Conservation (phyloP, 2,888 invertebrate genomes). For the Xestia rhomboidea region DNA sequence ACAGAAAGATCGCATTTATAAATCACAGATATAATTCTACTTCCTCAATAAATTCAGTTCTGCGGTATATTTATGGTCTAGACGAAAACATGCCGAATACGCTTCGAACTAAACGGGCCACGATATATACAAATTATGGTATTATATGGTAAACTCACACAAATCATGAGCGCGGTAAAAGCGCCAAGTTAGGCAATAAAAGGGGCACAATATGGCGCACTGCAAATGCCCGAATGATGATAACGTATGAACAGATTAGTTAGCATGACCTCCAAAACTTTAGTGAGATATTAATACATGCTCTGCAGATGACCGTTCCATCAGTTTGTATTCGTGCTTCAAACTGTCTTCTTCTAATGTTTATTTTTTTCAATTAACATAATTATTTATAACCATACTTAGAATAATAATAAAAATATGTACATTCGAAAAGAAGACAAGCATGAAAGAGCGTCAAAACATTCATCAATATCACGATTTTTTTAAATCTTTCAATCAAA, state of each 20-base stretch:
- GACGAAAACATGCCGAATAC: constrained; percentile 60
- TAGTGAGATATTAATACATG: constrained; percentile 34
- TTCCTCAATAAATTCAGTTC: constrained; percentile 59
- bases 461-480: no score
- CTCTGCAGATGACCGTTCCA: not conserved
- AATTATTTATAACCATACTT: not conserved
- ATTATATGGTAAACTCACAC: constrained; percentile 72
- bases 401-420: no score
- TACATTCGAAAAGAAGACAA: no score
- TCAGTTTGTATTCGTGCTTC: not conserved
- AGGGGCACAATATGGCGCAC: constrained; percentile 77
- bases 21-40: constrained; percentile 52
- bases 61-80: constrained; percentile 57
- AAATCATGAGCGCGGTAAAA: constrained; percentile 72
- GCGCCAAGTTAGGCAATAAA: constrained; percentile 81
- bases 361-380: not conserved
- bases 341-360: not conserved
- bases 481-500: no score
- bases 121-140: constrained; percentile 67
- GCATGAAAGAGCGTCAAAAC: no score
- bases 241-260: constrained; percentile 73
- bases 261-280: constrained; percentile 45
- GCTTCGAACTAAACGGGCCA: constrained; percentile 53
- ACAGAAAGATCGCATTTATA: constrained; percentile 40
- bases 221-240: constrained; percentile 79